Evolutionary conservation across 1,140 invertebrate species (phyloP), one percentile per base, ranked within the genome.

Genomic region (Portunus trituberculatus): DNA sequence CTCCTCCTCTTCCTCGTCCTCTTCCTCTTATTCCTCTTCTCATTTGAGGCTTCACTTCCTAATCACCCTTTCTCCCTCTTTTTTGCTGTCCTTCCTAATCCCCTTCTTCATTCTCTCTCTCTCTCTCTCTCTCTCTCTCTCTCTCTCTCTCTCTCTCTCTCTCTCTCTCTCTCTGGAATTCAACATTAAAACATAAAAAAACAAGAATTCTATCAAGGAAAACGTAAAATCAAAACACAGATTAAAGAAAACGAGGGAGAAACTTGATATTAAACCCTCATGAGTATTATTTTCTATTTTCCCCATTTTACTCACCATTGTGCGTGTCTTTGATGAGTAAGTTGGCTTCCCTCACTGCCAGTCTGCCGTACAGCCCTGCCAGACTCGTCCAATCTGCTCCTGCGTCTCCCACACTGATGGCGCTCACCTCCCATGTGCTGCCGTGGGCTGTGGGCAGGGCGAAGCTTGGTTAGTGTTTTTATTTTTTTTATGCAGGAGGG

Each of bases 371-470:
- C 20, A 95, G 91, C 2, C 94, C 94, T 0, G 94, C 94, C 84
- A 95, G 52, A 39, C 94, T 95, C n/a, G 94, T 95, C 94, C 94
- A 95, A n/a, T 95, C 94, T 0, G 94, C 29, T 0, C 90, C 94
- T 14, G 94, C 94, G 16, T 95, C 94, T 6, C 94, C 94, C 25
- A 95, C 94, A 31, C 90, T 92, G 84, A 95, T 95, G 94, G 94
- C 94, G 59, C 94, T 95, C 91, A 95, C 94, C 91, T 95, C 94
- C 94, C 94, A 95, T 4, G 94, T 95, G 4, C n/a, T 16, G 29
- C 94, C 86, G 91, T 95, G 94, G 8, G 59, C 94, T 95, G 84
- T 0, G 89, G 67, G 89, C 48, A 52, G 48, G 14, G 48, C 6
- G 48, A 52, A 14, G 14, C 6, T 7, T 25, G 25, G 45, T 16